Conservation (phyloP, 1,140 invertebrate genomes). For the Drosophila tristis region DNA sequence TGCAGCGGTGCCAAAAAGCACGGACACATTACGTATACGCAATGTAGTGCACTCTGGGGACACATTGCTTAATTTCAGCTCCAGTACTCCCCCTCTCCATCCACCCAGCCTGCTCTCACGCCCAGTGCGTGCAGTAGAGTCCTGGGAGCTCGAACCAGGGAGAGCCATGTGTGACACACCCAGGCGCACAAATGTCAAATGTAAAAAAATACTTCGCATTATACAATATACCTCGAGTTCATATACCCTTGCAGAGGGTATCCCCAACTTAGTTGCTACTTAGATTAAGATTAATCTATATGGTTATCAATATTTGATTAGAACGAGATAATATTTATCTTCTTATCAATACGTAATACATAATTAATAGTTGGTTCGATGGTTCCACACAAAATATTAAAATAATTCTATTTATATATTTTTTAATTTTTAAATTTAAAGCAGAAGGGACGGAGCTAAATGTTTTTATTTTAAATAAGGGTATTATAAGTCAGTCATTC, state of each 20-base stretch:
- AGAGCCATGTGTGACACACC: conserved; percentile 64
- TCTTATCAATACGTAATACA: no score
- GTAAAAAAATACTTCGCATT: conserved; percentile 64
- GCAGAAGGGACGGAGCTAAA: background rate
- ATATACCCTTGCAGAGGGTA: conserved; percentile 29
- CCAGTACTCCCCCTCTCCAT: background rate
- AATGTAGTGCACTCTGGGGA: conserved; percentile 73
- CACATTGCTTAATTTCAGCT: conserved; percentile 77
- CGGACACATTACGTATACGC: conserved; percentile 77
- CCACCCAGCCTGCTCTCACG: conserved; percentile 8
- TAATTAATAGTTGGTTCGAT: no score
- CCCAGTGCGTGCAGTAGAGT: conserved; percentile 41
- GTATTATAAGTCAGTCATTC: conserved; percentile 12
- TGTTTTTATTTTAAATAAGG: background rate
- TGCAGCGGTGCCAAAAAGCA: conserved; percentile 68
- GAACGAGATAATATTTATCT: no score
- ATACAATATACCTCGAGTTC: conserved; percentile 45
- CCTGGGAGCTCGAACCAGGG: conserved; percentile 18
- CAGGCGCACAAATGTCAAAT: conserved; percentile 69
- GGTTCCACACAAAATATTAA: no score
- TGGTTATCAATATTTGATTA: no score
- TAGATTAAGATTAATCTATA: no score
- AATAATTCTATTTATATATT: no score
- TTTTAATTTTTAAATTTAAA: background rate
- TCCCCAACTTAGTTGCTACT: no score